Conservation (phyloP, 2,888 invertebrate species). For the Volucella zonaria region DNA sequence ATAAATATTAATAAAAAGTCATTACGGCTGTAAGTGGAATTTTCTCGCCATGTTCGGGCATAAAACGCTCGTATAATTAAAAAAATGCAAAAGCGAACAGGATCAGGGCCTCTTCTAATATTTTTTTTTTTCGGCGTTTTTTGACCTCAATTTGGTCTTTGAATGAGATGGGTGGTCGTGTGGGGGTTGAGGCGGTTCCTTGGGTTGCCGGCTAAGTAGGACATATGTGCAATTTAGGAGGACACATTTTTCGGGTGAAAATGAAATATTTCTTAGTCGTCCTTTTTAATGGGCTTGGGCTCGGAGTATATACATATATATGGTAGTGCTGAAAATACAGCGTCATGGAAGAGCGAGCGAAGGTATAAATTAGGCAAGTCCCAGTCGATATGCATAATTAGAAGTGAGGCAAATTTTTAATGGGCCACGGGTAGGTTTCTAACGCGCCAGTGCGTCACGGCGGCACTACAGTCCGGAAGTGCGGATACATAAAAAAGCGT, state of each 20-base stretch:
- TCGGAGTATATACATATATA: background rate
- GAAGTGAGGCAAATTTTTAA: conserved; percentile 48
- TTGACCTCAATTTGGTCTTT: background rate
- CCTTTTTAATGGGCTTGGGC: conserved; percentile 12
- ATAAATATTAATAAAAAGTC: conserved; percentile 73
- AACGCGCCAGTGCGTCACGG: background rate
- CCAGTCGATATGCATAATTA: conserved; percentile 56
- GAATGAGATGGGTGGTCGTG: background rate
- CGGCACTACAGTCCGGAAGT: too few relatives aligned
- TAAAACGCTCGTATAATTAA: conserved; percentile 70
- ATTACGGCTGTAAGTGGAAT: conserved; percentile 72
- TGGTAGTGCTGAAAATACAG: background rate
- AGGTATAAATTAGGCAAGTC: conserved; percentile 60
- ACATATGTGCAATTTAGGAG: conserved; percentile 60
- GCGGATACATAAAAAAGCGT: background rate
- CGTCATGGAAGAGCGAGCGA: background rate
- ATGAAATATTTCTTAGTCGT: conserved; percentile 12
- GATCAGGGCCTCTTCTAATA: conserved; percentile 49
- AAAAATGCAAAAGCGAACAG: conserved; percentile 47
- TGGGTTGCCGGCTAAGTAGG: conserved; percentile 22
- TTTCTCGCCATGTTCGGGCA: conserved; percentile 69
- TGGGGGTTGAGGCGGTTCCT: background rate
- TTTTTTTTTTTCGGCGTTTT: conserved; percentile 53
- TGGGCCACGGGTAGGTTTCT: conserved; percentile 44
- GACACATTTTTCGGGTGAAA: conserved; percentile 1